Conservation (phyloP, 1,140 invertebrate genomes). For the Reticulitermes speratus region DNA sequence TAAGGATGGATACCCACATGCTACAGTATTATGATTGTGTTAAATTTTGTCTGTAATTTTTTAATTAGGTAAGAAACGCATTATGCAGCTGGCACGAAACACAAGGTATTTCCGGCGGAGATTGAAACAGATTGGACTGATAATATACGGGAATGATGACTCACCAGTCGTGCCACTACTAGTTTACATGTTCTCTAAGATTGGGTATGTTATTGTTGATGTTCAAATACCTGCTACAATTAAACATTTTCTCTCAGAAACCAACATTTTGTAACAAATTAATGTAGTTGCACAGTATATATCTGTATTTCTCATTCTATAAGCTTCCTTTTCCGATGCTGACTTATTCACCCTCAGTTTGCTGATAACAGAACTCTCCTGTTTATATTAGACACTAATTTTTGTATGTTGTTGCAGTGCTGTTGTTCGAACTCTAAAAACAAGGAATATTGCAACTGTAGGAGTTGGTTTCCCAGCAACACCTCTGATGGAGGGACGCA, state of each 20-base stretch:
- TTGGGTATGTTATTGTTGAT: slow-evolving; percentile 61
- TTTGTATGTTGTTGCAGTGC: slow-evolving; percentile 53
- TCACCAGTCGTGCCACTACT: slow-evolving; percentile 96
- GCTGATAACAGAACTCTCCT: background rate
- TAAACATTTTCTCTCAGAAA: background rate
- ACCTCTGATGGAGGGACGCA: slow-evolving; percentile 90
- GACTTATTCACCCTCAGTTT: background rate
- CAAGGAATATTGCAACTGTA: slow-evolving; percentile 84
- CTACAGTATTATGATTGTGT: too few species aligned
- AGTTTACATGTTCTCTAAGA: slow-evolving; percentile 92
- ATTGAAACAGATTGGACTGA: slow-evolving; percentile 88
- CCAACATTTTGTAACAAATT: background rate
- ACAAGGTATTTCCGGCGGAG: slow-evolving; percentile 83
- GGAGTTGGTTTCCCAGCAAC: slow-evolving; percentile 98
- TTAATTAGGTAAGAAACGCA: slow-evolving; percentile 61
- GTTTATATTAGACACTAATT: too few species aligned
- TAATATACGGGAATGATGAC: slow-evolving; percentile 94
- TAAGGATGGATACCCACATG: too few species aligned
- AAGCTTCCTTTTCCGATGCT: too few species aligned
- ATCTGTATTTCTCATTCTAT: background rate
- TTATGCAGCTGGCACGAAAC: slow-evolving; percentile 77
- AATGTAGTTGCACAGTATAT: background rate
- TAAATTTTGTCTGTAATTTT: background rate
- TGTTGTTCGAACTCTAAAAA: slow-evolving; percentile 81
- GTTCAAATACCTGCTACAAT: background rate